phyloP scores from a whole-genome alignment of 2,797 vertebrate genomes.

The Choloepus didactylus region DNA sequence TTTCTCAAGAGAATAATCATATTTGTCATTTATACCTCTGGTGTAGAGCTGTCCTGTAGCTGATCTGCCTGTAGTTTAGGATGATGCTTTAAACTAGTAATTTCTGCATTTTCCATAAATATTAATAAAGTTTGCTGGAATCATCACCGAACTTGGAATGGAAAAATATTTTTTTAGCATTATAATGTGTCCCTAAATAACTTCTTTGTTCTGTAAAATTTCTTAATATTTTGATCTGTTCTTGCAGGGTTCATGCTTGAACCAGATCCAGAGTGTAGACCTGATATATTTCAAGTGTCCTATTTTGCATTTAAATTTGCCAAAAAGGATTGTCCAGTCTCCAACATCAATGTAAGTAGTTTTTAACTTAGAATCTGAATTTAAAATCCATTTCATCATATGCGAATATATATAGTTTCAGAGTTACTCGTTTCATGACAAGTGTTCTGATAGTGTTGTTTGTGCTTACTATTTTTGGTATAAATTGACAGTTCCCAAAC shows the following conservation, averaged over 20 bases:
- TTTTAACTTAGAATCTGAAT: constrained; percentile 1
- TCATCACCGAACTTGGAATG: constrained; percentile 11
- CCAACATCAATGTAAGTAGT: constrained; percentile 96
- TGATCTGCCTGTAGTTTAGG: background rate
- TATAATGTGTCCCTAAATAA: background rate
- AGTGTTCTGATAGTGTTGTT: background rate
- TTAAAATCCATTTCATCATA: constrained; percentile 16
- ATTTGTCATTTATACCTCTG: background rate
- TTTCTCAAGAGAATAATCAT: constrained; percentile 7
- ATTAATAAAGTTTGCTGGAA: background rate
- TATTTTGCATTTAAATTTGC: constrained; percentile 97
- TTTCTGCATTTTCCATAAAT: constrained; percentile 33
- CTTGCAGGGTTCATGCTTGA: constrained; percentile 98
- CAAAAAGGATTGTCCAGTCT: constrained; percentile 95
- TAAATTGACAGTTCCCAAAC: background rate
- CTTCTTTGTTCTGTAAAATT: constrained; percentile 14
- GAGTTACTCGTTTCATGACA: background rate
- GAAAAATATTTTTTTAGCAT: background rate
- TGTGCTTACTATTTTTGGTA: background rate
- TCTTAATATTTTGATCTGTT: constrained; percentile 55
- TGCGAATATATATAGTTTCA: background rate
- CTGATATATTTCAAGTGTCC: constrained; percentile 98
- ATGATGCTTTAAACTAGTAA: background rate
- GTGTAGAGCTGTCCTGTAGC: background rate
- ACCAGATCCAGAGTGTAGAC: constrained; percentile 95